phyloP scores from a whole-genome alignment of 2,888 invertebrate species.

The Hydraecia micacea region DNA sequence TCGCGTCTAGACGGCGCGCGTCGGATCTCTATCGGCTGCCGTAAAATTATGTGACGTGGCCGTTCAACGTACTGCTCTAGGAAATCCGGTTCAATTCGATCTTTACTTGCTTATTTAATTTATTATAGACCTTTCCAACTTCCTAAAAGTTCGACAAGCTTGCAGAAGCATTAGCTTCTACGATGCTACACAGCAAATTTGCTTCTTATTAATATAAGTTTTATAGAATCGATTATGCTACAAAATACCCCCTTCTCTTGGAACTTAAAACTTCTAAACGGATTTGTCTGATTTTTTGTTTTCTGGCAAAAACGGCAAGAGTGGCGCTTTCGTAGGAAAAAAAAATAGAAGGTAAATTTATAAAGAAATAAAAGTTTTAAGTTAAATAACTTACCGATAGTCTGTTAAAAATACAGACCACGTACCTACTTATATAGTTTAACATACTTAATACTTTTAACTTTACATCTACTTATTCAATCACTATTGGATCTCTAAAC shows the following conservation, averaged over 20 bases:
- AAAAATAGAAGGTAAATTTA: not conserved
- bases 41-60: conserved; percentile 87
- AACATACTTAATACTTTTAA: not conserved
- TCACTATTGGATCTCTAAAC: not conserved
- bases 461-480: not conserved
- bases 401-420: not conserved
- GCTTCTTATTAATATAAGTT: not conserved
- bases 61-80: conserved; percentile 73
- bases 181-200: not conserved
- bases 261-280: not conserved
- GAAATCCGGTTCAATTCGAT: conserved; percentile 78
- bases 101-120: conserved; percentile 74
- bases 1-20: conserved; percentile 88
- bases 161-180: conserved; percentile 29
- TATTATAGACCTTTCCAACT: conserved; percentile 62
- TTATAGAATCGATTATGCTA: not conserved
- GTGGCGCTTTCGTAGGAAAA: not conserved
- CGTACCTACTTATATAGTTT: not conserved
- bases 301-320: not conserved
- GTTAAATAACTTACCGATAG: not conserved
- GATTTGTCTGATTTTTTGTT: not conserved
- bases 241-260: not conserved
- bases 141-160: conserved; percentile 35
- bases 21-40: conserved; percentile 85
- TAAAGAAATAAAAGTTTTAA: not conserved